Evolutionary conservation across 2,113 vertebrate species (phyloP).

Genomic region (Sebastes fasciatus): DNA sequence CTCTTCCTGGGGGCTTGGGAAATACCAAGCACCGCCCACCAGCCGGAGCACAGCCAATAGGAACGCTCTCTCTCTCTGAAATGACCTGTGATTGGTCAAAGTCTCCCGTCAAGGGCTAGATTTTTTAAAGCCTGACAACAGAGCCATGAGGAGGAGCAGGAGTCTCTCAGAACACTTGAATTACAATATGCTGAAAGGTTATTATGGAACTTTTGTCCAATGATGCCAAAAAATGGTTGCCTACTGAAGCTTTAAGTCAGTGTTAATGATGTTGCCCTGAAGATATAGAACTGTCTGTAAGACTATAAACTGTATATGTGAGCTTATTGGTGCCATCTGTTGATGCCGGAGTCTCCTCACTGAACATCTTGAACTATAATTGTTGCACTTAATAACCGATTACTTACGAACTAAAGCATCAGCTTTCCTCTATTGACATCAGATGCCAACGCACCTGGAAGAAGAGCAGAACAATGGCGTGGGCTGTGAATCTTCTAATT

Average conservation of each 20-base stretch:
- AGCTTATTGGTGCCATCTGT: neutral
- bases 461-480: neutral
- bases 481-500: neutral
- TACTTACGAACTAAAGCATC: conserved; percentile 4
- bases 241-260: neutral
- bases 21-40: too few species aligned
- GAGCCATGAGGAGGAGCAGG: too few species aligned
- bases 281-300: neutral
- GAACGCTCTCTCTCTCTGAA: too few species aligned
- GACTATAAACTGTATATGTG: neutral
- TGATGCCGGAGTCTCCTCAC: neutral
- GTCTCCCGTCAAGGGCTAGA: too few species aligned
- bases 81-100: too few species aligned
- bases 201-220: too few species aligned
- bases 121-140: too few species aligned
- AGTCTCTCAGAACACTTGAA: too few species aligned
- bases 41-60: too few species aligned
- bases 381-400: neutral
- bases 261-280: neutral
- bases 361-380: conserved; percentile 2
- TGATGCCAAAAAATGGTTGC: too few species aligned
- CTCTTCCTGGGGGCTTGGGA: too few species aligned
- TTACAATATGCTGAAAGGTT: too few species aligned
- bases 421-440: neutral
- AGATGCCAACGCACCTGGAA: neutral